Base-by-base conservation (phyloP, 2,888 invertebrate species). In the Nebria brevicollis region DNA sequence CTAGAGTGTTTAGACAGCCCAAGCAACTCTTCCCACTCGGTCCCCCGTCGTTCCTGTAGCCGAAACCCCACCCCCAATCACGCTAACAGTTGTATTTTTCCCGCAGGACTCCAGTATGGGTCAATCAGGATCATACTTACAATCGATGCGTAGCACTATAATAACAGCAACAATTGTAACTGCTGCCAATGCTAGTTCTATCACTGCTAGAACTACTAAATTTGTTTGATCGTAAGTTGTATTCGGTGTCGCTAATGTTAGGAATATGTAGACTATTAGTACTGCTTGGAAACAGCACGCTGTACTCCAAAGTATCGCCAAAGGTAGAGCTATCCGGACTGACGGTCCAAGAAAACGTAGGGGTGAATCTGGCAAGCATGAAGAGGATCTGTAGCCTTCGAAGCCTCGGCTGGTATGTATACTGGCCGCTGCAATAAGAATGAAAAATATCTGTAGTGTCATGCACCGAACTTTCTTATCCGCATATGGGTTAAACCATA, bases 321-420 rank as follows among this genome's bases (percentile, higher is more conserved):
- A 83, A 0, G 88, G 88, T 2, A 87, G 85, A 7, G 88, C 89
- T 26, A 88, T 86, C 54, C 86, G 86, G 0, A 87, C 84, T 0
- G 88, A 87, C 0, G 88, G 88, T 0, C 89, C 89, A 64, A 89
- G 83, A 81, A 89, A 88, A 7, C 89, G 87, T 6, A 88, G 84
- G 2, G 85, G 80, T 0, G 88, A 88, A 11, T 86, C 86, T 6
- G 88, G 86, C 77, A 85, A 84, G 82, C 87, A 87, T 0, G 87
- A 86, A 2, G 89, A 87, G n/a, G 88, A 85, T 54, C 86, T 85
- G 82, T 89, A 88, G 10, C 89, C 89, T 6, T 87, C 87, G 85
- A 88, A 89, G 6, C 89, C 88, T 79, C 92, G 90, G 6, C 92
- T 92, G 34, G 92, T 92, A 87, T 93, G 92, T 83, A 93, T 92